phyloP scores from a whole-genome alignment of 2,888 invertebrate genomes.

The Entomobrya proxima region DNA sequence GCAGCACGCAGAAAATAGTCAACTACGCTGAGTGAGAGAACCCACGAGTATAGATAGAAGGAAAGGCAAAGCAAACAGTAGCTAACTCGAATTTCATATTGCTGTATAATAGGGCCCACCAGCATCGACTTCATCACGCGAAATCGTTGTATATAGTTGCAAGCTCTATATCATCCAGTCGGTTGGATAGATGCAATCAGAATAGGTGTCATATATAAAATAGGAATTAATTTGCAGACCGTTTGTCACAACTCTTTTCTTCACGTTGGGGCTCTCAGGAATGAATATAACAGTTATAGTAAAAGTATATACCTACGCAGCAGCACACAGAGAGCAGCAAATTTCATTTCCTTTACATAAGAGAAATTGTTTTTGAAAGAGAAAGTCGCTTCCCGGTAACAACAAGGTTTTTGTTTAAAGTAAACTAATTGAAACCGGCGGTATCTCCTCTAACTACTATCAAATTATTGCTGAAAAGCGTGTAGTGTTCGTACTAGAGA shows the following conservation, averaged over 20 bases:
- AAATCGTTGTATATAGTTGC: neutral
- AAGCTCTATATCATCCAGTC: too few species aligned
- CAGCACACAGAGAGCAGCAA: neutral
- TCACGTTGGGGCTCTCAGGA: neutral
- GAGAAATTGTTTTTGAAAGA: conserved; percentile 8
- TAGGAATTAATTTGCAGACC: neutral
- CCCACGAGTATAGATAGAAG: neutral
- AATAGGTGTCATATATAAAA: neutral
- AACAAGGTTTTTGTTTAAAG: conserved; percentile 9
- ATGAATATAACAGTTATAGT: too few species aligned
- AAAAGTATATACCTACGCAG: neutral
- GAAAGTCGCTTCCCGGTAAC: neutral
- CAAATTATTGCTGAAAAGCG: too few species aligned
- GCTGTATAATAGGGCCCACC: neutral
- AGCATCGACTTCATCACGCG: neutral
- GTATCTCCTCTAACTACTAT: neutral
- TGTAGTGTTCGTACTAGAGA: too few species aligned
- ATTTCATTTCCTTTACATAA: neutral
- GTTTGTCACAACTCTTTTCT: neutral
- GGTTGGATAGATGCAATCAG: neutral
- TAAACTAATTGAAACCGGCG: neutral
- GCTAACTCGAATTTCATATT: neutral
- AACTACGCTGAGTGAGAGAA: neutral
- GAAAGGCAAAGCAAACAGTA: neutral
- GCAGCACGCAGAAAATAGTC: neutral